Conservation (phyloP, 2,797 vertebrate genomes). For the Sebastes alutus region DNA sequence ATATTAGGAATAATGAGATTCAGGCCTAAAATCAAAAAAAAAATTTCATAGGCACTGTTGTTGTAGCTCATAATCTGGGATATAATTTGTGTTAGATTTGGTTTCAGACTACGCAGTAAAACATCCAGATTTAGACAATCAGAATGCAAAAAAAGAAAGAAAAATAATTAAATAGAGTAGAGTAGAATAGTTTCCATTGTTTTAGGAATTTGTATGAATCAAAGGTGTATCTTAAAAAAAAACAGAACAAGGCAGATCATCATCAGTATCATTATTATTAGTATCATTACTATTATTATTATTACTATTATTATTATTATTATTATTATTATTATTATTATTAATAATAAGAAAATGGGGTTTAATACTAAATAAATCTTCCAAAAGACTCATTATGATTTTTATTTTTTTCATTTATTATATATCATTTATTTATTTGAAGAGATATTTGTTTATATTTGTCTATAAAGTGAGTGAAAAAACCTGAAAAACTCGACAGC, state of each 20-base stretch:
- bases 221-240: neutral
- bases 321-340: neutral
- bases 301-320: too few species aligned
- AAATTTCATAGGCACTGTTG: rapidly evolving
- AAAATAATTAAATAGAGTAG: too few species aligned
- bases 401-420: neutral
- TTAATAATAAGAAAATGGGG: neutral
- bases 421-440: neutral
- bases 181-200: neutral
- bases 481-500: neutral
- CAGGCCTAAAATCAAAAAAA: neutral
- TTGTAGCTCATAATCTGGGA: neutral
- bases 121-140: neutral
- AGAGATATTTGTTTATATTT: neutral
- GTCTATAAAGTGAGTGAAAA: neutral
- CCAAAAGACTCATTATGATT: neutral
- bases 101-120: neutral
- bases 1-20: neutral
- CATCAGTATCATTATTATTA: neutral
- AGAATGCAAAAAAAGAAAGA: too few species aligned
- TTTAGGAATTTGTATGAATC: neutral
- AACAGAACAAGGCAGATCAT: neutral
- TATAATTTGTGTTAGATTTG: neutral
- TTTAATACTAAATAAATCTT: neutral
- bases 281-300: neutral